Evolutionary conservation across 2,113 vertebrate genomes (phyloP).

Genomic region (Tenrec ecaudatus): DNA sequence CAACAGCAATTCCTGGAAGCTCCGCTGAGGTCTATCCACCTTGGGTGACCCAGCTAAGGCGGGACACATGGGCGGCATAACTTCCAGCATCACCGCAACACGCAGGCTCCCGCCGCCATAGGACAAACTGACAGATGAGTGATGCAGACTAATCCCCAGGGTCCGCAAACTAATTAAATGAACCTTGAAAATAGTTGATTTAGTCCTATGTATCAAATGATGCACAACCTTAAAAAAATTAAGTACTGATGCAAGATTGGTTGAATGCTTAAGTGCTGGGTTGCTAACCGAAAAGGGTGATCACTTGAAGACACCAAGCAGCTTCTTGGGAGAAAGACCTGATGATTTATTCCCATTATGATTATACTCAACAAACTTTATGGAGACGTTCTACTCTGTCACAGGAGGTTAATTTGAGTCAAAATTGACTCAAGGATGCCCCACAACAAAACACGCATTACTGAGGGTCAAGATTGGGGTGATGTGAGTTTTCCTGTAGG

Average conservation of each 20-base stretch:
- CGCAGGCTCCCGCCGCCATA: too few relatives aligned
- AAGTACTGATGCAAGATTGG: neutral
- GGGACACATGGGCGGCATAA: too few relatives aligned
- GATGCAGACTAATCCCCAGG: neutral
- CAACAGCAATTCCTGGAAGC: too few relatives aligned
- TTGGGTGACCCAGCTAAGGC: too few relatives aligned
- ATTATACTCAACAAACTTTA: neutral
- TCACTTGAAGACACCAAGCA: too few relatives aligned
- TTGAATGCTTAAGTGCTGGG: neutral
- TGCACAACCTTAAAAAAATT: neutral
- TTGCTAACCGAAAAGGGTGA: neutral
- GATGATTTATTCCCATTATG: neutral
- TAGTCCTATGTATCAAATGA: neutral
- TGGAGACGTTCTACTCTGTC: neutral
- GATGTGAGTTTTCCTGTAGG: neutral
- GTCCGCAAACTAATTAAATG: neutral
- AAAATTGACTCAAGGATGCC: neutral
- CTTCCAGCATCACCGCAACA: too few relatives aligned
- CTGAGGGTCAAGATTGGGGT: rapidly evolving
- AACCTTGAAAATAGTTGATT: neutral
- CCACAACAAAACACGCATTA: neutral
- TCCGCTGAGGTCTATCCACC: too few relatives aligned
- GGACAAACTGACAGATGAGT: too few relatives aligned
- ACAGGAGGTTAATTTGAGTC: neutral
- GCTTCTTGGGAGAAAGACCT: neutral